Base-by-base conservation (phyloP, 1,140 invertebrate genomes). In the Sesamia nonagrioides region DNA sequence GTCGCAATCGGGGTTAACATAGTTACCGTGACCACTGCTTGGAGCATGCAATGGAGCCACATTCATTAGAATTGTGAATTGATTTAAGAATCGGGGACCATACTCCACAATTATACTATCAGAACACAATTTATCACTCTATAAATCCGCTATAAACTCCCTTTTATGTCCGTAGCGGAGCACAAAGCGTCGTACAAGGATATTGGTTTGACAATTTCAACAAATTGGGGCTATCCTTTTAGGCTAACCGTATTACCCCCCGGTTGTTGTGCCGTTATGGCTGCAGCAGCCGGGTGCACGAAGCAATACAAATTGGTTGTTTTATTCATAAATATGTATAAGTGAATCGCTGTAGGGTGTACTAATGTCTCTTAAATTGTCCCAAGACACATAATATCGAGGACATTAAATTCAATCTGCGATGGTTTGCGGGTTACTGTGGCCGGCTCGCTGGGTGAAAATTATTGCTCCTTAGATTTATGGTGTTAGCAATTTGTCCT, bases 251-350 rank as follows among this genome's bases (percentile, higher is more conserved):
- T 52, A 78, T 80, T 48, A 48, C 78, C 76, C 37, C 50, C 68
- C 17, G 79, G 78, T 77, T 54, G 56, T 54, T 60, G 42, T 42
- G 74, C 78, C 77, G 82, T 84, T 84, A 84, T 66, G 48, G 37
- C 54, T 77, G 74, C 21, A 79, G 81, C 77, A 48, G 78, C 68
- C 63, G 73, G 54, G 80, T 79, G 54, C 27, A 40, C 48, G 45
- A 63, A 27, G 40, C 77, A 68, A 72, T 84, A 90, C 83, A 87
- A 83, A 90, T 90, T 86, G 87, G 80, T 84, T 87, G 81, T 85
- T 84, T 85, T 81, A 84, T 85, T 86, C 87, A 88, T 89, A 90
- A 89, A 89, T 87, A 91, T 89, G 83, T 88, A 89, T 88, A 86
- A 82, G 79, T 79, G 82, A 82, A 86, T 85, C 75, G 86, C 90